Base-by-base conservation (phyloP, 2,888 invertebrate species). In the Acronicta leporina region DNA sequence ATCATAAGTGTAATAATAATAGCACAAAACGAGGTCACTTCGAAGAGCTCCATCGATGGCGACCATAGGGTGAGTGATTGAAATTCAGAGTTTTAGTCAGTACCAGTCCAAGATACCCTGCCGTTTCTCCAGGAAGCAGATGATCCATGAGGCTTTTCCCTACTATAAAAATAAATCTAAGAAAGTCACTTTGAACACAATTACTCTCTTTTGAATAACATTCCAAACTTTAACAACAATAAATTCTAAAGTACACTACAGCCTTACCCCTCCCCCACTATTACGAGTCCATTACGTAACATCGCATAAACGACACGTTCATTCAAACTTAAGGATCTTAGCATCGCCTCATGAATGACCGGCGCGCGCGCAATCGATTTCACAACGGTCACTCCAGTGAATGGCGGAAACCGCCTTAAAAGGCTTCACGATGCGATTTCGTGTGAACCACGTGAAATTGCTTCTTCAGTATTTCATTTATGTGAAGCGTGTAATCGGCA, bases 311-410 rank as follows among this genome's bases (percentile, higher is more conserved):
- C 54, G 66, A 76, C 56, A 27, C 54, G 47, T 68, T 71, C 77
- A 79, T 76, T 76, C 71, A 71, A 52, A 48, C 56, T 75, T 67
- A 79, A 83, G 82, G 85, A 87, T 83, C 73, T 82, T 72, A 79
- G 82, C 81, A 77, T 81, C 78, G 73, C 38, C 68, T 84, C 73
- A 82, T 87, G 86, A 89, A 90, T 87, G 87, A 80, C 68, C 75
- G 78, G 68, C 77, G 79, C 75, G 76, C 75, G 80, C 79, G 82
- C 83, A 86, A 84, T 84, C 84, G 83, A 86, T 88, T 89, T 85
- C 79, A 80, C 83, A 86, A 87, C 86, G 83, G 82, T 79, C 77
- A 75, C 60, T 58, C 54, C 58, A 58, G 63, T 77, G 78, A 83
- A 84, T 82, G 82, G 80, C 83, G 84, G 80, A 83, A 74, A 79